Percentiles rank a stretch among this genome's conserved stretches.
These are phyloP conservation scores for Podotricha telesiphe DNA, from an alignment of 2,888 invertebrate species.

Conservation along the genomic window DNA sequence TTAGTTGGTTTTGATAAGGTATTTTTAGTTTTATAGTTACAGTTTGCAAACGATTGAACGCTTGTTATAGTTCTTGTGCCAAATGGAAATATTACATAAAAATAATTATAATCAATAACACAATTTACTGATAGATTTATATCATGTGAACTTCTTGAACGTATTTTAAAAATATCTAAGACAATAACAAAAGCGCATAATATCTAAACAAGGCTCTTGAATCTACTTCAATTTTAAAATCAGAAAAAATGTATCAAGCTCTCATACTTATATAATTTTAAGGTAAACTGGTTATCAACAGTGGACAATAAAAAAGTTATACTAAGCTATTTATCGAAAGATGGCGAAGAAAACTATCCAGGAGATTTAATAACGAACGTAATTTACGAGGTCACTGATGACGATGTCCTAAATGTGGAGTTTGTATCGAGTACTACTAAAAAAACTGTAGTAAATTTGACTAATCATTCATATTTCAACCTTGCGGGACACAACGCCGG, in stretches of 20 bases:
- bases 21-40: slow-evolving; percentile 45
- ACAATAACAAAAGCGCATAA: too few relatives aligned
- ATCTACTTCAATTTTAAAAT: neutral
- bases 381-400: slow-evolving; percentile 87
- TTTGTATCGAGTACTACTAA: slow-evolving; percentile 89
- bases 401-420: slow-evolving; percentile 87
- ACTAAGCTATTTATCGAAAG: slow-evolving; percentile 89
- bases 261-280: slow-evolving; percentile 36
- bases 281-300: slow-evolving; percentile 87
- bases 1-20: slow-evolving; percentile 90
- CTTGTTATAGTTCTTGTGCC: too few relatives aligned
- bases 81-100: too few relatives aligned
- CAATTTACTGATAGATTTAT: too few relatives aligned
- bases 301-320: slow-evolving; percentile 85
- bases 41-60: neutral
- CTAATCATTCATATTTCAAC: slow-evolving; percentile 97
- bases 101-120: too few relatives aligned
- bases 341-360: slow-evolving; percentile 95
- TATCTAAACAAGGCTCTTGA: too few relatives aligned
- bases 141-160: too few relatives aligned
- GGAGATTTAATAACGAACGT: slow-evolving; percentile 90
- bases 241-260: too few relatives aligned
- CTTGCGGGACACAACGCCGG: slow-evolving; percentile 92
- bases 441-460: slow-evolving; percentile 93
- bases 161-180: too few relatives aligned